Conservation (phyloP, 1,140 invertebrate species). For the Eriocheir sinensis region DNA sequence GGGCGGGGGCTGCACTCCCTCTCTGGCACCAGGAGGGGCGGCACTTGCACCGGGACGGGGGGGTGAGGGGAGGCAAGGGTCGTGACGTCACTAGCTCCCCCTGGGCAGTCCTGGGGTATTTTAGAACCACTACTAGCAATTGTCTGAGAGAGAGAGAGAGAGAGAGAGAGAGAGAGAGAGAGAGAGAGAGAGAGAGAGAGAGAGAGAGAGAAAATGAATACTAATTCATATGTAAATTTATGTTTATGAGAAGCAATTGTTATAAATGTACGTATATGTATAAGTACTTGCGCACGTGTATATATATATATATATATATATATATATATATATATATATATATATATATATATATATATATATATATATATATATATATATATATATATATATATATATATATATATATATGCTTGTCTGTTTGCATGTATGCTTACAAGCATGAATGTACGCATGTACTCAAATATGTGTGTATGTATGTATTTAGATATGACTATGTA, state of each 20-base stretch:
- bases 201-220: background rate
- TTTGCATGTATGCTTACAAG: background rate
- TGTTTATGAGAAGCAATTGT: background rate
- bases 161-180: slow-evolving; percentile 47
- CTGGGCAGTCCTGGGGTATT: background rate
- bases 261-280: no score
- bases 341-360: slow-evolving; percentile 36
- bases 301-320: background rate
- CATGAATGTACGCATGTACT: background rate
- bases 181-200: slow-evolving; percentile 37
- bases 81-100: background rate
- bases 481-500: background rate
- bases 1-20: background rate
- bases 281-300: no score
- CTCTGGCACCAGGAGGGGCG: no score
- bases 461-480: background rate
- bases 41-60: no score
- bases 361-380: background rate
- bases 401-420: no score
- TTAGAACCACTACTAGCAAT: background rate
- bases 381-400: background rate
- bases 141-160: slow-evolving; percentile 23
- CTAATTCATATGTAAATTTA: background rate
- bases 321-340: slow-evolving; percentile 44
- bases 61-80: no score